These are phyloP conservation scores for Drosophila lacertosa DNA, from an alignment of 1,140 invertebrate species.

Conservation along the genomic window DNA sequence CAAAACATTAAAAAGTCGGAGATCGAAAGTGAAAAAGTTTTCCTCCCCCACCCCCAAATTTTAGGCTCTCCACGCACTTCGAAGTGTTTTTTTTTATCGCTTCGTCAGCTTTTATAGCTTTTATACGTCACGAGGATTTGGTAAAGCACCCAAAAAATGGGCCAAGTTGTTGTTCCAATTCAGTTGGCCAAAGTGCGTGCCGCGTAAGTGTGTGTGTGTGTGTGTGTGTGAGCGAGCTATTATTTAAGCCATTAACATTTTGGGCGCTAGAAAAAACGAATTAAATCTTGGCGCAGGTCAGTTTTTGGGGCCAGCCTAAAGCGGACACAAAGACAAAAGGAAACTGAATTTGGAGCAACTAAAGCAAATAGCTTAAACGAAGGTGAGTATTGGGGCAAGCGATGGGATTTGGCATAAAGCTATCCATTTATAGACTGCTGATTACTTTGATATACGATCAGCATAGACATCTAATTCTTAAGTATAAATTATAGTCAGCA, in stretches of 20 bases:
- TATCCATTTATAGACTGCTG: too few relatives aligned
- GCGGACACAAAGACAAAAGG: slow-evolving; percentile 5
- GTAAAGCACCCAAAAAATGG: slow-evolving; percentile 55
- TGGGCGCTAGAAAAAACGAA: slow-evolving; percentile 11
- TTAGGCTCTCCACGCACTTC: not conserved
- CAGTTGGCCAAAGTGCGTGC: slow-evolving; percentile 78
- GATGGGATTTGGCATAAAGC: too few relatives aligned
- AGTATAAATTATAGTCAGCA: too few relatives aligned
- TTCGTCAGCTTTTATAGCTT: slow-evolving; percentile 74
- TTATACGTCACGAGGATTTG: slow-evolving; percentile 39
- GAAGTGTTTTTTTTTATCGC: slow-evolving; percentile 60
- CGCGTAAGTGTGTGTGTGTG: slow-evolving; percentile 27
- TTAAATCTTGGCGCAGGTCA: slow-evolving; percentile 54
- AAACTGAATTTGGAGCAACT: not conserved
- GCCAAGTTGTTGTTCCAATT: slow-evolving; percentile 63
- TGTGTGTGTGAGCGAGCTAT: slow-evolving; percentile 6
- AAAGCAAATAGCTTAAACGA: not conserved
- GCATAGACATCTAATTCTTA: too few relatives aligned
- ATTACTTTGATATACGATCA: too few relatives aligned
- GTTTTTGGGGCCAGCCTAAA: slow-evolving; percentile 30
- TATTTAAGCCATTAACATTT: not conserved
- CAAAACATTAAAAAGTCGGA: slow-evolving; percentile 27
- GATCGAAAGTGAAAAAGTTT: slow-evolving; percentile 71
- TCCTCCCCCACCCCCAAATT: not conserved
- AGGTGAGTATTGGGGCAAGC: slow-evolving; percentile 33